Percentiles rank a stretch among this genome's conserved stretches.
These are phyloP conservation scores for Eilema sororculum DNA, from an alignment of 2,888 invertebrate genomes.

Conservation along the genomic window DNA sequence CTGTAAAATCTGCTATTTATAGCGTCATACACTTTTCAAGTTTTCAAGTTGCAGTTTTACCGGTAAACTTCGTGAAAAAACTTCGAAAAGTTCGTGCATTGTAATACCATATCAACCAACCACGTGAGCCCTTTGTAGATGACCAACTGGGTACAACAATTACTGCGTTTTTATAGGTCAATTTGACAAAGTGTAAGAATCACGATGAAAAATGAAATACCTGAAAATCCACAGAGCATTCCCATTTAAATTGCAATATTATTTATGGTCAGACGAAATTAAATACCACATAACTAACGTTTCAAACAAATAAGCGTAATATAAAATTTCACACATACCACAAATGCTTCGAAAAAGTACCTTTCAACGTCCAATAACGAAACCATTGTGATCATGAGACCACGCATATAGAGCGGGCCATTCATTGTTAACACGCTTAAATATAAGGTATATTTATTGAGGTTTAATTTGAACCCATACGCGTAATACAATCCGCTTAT, in stretches of 20 bases:
- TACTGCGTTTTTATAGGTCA: too few species aligned
- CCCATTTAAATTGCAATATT: not conserved
- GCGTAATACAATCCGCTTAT: constrained; percentile 61
- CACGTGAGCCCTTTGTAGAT: too few species aligned
- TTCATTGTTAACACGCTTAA: constrained; percentile 40
- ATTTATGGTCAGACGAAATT: not conserved
- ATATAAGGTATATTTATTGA: constrained; percentile 36
- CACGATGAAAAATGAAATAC: too few species aligned
- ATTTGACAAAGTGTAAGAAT: too few species aligned
- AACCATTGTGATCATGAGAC: constrained; percentile 36
- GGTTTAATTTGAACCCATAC: constrained; percentile 43
- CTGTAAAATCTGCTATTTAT: constrained; percentile 16
- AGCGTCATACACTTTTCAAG: not conserved
- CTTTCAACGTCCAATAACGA: constrained; percentile 28
- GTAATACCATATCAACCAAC: too few species aligned
- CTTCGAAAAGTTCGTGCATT: not conserved
- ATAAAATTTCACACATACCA: constrained; percentile 7
- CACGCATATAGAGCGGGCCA: constrained; percentile 27
- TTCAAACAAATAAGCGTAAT: not conserved
- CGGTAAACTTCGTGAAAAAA: not conserved
- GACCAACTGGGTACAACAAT: too few species aligned
- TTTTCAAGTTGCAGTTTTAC: not conserved
- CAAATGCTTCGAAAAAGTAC: constrained; percentile 5
- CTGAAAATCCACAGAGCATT: too few species aligned
- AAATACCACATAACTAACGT: not conserved